Percentiles rank a stretch among this genome's conserved stretches.
phyloP scores from a whole-genome alignment of 2,113 vertebrate genomes.

The Xyliphius kryptos region DNA sequence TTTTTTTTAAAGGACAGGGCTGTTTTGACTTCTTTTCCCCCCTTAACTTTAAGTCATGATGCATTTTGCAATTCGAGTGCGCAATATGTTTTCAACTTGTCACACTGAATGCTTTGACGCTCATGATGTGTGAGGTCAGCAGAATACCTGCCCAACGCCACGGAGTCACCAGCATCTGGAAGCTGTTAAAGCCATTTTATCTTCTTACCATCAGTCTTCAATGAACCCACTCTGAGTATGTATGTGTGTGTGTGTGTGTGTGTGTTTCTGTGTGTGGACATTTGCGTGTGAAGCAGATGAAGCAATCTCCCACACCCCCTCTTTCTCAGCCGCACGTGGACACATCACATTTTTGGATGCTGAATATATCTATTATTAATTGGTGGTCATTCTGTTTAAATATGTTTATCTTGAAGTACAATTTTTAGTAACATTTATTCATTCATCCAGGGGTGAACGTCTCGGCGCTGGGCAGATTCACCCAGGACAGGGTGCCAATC shows the following conservation, averaged over 20 bases:
- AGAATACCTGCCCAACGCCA: constrained; percentile 61
- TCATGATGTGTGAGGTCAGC: constrained; percentile 49
- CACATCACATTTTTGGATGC: neutral
- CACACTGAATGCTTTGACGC: constrained; percentile 57
- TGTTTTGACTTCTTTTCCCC: neutral
- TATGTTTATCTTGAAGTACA: too few relatives aligned
- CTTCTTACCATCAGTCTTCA: constrained; percentile 45
- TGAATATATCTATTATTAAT: neutral
- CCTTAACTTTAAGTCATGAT: constrained; percentile 4
- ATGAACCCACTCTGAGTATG: constrained; percentile 29
- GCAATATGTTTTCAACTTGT: constrained; percentile 67
- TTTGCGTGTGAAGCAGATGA: constrained; percentile 15
- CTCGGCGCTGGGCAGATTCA: too few relatives aligned
- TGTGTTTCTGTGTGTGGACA: constrained; percentile 7
- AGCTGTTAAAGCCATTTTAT: constrained; percentile 61
- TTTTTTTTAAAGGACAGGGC: neutral
- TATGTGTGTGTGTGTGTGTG: constrained; percentile 3
- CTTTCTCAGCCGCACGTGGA: neutral
- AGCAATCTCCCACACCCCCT: constrained; percentile 1
- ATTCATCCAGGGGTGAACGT: too few relatives aligned
- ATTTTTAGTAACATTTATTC: too few relatives aligned
- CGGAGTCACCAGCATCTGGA: constrained; percentile 55
- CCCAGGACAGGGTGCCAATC: too few relatives aligned
- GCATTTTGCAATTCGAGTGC: constrained; percentile 42
- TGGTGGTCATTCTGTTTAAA: too few relatives aligned